Conservation (phyloP, 1,140 invertebrate species). For the Zaprionus vittiger region DNA sequence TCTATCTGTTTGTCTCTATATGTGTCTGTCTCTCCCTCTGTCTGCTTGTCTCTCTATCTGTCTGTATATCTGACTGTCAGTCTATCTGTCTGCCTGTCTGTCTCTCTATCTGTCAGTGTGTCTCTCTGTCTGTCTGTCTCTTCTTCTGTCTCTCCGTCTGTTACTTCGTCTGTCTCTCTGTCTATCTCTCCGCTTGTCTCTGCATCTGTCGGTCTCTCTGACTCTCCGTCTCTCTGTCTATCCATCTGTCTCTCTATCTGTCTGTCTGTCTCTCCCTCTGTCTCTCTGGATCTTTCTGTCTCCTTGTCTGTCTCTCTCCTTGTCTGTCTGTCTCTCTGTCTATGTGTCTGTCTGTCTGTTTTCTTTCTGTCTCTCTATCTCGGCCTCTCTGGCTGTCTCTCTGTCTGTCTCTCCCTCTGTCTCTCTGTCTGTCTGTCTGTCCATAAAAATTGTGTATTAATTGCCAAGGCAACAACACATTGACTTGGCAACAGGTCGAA, state of each 20-base stretch:
- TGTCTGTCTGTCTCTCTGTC: neutral
- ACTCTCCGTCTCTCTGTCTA: neutral
- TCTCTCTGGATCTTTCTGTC: neutral
- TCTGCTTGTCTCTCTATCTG: too few species aligned
- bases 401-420: neutral
- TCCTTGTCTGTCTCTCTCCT: neutral
- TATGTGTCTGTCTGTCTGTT: neutral
- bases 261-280: neutral
- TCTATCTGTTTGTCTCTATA: neutral
- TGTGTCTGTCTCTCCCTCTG: neutral
- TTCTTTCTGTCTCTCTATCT: neutral
- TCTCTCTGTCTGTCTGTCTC: too few species aligned
- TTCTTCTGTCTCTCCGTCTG: neutral
- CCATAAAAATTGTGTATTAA: conserved; percentile 62
- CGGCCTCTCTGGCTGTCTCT: neutral
- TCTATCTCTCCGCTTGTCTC: neutral
- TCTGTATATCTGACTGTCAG: neutral
- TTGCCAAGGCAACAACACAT: conserved; percentile 50
- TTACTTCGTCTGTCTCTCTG: neutral
- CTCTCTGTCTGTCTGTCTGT: neutral
- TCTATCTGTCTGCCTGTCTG: too few species aligned
- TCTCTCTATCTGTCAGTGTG: too few species aligned
- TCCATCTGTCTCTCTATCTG: neutral
- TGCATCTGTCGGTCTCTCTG: neutral
- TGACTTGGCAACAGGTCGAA: conserved; percentile 25